Conservation (phyloP, 2,113 vertebrate genomes). For the Amblyopsis rosae region DNA sequence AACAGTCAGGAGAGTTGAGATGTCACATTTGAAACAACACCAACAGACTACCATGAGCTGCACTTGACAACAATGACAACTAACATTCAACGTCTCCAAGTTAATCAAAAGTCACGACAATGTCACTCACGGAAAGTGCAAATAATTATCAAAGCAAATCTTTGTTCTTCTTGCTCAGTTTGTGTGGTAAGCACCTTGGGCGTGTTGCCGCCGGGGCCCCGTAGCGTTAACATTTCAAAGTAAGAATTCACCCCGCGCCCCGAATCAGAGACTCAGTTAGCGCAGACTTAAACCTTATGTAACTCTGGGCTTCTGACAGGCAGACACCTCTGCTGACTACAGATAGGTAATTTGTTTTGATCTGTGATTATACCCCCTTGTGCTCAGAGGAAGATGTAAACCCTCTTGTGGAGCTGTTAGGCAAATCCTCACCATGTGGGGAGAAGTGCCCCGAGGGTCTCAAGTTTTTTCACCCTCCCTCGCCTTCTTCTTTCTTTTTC, state of each 20-base stretch:
- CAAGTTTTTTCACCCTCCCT: conserved; percentile 67
- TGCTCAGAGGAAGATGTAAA: conserved; percentile 81
- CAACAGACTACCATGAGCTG: neutral
- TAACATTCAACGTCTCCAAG: conserved; percentile 1
- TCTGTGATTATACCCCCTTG: conserved; percentile 77
- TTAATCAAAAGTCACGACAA: conserved; percentile 50
- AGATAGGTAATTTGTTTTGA: conserved; percentile 82
- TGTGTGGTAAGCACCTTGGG: conserved; percentile 45
- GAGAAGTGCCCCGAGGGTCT: conserved; percentile 75
- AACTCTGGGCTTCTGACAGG: conserved; percentile 75
- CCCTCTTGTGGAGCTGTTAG: conserved; percentile 80
- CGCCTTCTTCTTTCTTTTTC: conserved; percentile 37
- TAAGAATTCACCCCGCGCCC: conserved; percentile 63
- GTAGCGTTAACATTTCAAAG: conserved; percentile 57
- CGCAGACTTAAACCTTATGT: conserved; percentile 76
- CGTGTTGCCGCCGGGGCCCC: conserved; percentile 29
- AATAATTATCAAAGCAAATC: conserved; percentile 56
- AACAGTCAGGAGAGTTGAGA: conserved; percentile 8
- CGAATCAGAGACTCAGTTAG: conserved; percentile 73
- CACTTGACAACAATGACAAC: neutral
- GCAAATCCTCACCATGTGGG: conserved; percentile 77
- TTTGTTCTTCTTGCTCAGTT: conserved; percentile 46
- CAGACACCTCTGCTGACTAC: conserved; percentile 77
- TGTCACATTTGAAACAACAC: neutral
- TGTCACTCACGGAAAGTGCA: conserved; percentile 32